Percentiles rank a stretch among this genome's conserved stretches.
Evolutionary conservation across 2,888 invertebrate species (phyloP).

Genomic region (Meliscaeva auricollis): DNA sequence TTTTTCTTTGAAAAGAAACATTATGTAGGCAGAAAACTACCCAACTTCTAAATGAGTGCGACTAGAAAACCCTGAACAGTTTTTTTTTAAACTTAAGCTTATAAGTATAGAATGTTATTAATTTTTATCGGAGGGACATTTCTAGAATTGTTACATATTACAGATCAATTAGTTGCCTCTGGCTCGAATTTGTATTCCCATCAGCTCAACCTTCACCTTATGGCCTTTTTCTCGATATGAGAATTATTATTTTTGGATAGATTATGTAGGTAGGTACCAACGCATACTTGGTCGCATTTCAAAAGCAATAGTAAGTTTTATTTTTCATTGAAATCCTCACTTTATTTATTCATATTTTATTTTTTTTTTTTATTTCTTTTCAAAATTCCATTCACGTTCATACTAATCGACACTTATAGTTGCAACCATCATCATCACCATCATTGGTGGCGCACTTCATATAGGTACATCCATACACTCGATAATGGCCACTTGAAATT

Average conservation of each 20-base stretch:
- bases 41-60: too few relatives aligned
- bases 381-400: constrained; percentile 43
- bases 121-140: too few relatives aligned
- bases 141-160: too few relatives aligned
- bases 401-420: constrained; percentile 68
- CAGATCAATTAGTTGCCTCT: background rate
- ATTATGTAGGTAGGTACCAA: too few relatives aligned
- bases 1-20: too few relatives aligned
- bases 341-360: background rate
- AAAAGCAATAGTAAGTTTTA: constrained; percentile 14
- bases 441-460: constrained; percentile 39
- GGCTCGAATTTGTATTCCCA: too few relatives aligned
- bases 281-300: background rate
- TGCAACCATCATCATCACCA: constrained; percentile 49
- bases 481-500: constrained; percentile 65
- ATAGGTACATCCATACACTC: constrained; percentile 18
- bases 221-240: background rate
- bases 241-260: background rate
- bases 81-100: too few relatives aligned
- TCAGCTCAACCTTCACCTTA: constrained; percentile 24
- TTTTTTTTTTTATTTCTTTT: background rate
- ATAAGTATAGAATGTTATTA: too few relatives aligned
- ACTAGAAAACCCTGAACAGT: too few relatives aligned
- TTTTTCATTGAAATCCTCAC: constrained; percentile 8
- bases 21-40: too few relatives aligned